phyloP scores from a whole-genome alignment of 35 echinoderm and acorn worm genomes.

The Apostichopus californicus region DNA sequence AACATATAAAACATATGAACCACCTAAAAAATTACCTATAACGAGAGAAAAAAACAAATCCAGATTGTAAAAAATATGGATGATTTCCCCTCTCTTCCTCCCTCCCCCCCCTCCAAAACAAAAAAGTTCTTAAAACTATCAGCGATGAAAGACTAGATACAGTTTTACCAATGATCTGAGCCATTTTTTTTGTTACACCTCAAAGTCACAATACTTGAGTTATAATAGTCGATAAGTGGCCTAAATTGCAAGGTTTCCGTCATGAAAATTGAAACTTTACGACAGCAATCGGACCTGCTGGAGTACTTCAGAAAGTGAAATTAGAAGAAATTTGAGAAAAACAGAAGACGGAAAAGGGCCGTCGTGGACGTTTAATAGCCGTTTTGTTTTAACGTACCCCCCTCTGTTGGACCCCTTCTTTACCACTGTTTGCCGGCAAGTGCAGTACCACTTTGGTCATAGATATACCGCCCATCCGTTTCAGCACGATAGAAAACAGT shows the following conservation, averaged over 20 bases:
- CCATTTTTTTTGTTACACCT: too few relatives aligned
- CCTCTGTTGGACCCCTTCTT: background rate
- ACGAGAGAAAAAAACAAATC: too few relatives aligned
- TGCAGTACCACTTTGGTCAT: background rate
- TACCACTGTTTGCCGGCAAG: background rate
- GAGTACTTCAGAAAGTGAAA: background rate
- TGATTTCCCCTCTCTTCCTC: too few relatives aligned
- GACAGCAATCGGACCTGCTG: background rate
- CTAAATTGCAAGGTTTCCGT: background rate
- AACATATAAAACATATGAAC: too few relatives aligned
- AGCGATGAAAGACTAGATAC: too few relatives aligned
- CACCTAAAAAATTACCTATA: too few relatives aligned
- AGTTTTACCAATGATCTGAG: too few relatives aligned
- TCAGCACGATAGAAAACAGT: background rate
- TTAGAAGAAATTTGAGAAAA: background rate
- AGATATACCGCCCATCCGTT: background rate
- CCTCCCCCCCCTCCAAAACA: too few relatives aligned
- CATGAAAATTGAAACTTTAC: background rate
- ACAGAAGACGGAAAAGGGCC: background rate
- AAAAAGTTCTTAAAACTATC: too few relatives aligned
- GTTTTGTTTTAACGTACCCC: background rate
- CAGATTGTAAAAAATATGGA: too few relatives aligned
- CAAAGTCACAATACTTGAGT: background rate
- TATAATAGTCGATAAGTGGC: background rate
- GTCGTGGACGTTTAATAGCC: background rate